phyloP scores from a whole-genome alignment of 2,797 vertebrate genomes.

The Melanotaenia parkinsoni region DNA sequence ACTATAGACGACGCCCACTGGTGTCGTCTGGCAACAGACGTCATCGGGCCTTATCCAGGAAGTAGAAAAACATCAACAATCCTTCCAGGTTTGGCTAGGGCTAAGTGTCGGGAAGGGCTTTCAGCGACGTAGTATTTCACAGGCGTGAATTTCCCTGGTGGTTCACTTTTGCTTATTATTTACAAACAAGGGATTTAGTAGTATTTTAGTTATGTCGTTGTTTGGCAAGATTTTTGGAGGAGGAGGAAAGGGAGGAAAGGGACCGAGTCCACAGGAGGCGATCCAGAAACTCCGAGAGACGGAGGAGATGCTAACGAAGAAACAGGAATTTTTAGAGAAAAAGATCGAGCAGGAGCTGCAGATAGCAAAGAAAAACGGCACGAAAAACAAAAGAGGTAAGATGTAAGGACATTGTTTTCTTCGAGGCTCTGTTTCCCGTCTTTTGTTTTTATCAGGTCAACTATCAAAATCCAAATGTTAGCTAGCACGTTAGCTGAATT shows the following conservation, averaged over 20 bases:
- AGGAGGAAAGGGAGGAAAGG: constrained; percentile 89
- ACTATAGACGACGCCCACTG: not conserved
- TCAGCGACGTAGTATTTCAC: constrained; percentile 20
- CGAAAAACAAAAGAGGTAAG: constrained; percentile 96
- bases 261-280: constrained; percentile 93
- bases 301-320: constrained; percentile 97
- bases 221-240: constrained; percentile 88
- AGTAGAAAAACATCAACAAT: constrained; percentile 79
- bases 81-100: constrained; percentile 42
- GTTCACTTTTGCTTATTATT: constrained; percentile 18
- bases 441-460: not conserved
- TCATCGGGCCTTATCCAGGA: constrained; percentile 75
- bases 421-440: rapidly evolving
- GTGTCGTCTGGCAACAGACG: constrained; percentile 45
- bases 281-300: constrained; percentile 97
- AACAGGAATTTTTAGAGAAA: constrained; percentile 95
- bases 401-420: rapidly evolving
- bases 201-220: constrained; percentile 76
- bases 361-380: constrained; percentile 95
- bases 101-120: constrained; percentile 52
- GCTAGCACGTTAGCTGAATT: constrained; percentile 59
- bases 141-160: not conserved
- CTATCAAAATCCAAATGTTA: constrained; percentile 20
- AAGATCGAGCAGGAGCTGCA: constrained; percentile 94
- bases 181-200: constrained; percentile 19